Conservation (phyloP, 2,113 vertebrate genomes). For the Hydrolagus affinis region DNA sequence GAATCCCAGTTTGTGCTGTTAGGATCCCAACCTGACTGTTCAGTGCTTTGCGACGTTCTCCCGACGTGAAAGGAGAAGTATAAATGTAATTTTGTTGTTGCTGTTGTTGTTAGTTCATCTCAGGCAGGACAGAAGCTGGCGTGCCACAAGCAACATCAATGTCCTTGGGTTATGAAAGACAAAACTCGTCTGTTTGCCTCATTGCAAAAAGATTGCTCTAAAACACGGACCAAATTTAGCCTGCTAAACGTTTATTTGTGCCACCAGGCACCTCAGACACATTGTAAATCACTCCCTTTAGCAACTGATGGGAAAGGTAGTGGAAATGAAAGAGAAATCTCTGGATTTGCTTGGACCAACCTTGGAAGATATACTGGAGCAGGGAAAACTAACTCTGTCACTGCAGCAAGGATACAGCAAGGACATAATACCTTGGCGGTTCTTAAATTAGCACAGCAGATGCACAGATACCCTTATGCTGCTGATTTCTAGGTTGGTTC, state of each 20-base stretch:
- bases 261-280: neutral
- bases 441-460: slow-evolving; percentile 37
- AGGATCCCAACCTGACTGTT: too few species aligned
- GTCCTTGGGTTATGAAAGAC: too few species aligned
- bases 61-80: too few species aligned
- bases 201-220: neutral
- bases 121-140: too few species aligned
- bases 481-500: slow-evolving; percentile 22
- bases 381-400: slow-evolving; percentile 21
- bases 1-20: too few species aligned
- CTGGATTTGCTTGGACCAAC: slow-evolving; percentile 17
- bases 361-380: slow-evolving; percentile 16
- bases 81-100: too few species aligned
- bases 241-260: neutral
- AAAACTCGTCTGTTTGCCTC: too few species aligned
- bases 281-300: neutral
- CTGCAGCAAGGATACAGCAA: slow-evolving; percentile 32
- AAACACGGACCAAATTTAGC: neutral
- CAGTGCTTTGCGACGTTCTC: too few species aligned
- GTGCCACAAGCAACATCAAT: too few species aligned
- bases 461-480: slow-evolving; percentile 31
- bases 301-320: neutral
- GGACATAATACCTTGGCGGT: slow-evolving; percentile 30
- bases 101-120: too few species aligned
- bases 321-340: slow-evolving; percentile 20